Evolutionary conservation across 1,140 invertebrate genomes (phyloP).

Genomic region (Bradysia coprophila): DNA sequence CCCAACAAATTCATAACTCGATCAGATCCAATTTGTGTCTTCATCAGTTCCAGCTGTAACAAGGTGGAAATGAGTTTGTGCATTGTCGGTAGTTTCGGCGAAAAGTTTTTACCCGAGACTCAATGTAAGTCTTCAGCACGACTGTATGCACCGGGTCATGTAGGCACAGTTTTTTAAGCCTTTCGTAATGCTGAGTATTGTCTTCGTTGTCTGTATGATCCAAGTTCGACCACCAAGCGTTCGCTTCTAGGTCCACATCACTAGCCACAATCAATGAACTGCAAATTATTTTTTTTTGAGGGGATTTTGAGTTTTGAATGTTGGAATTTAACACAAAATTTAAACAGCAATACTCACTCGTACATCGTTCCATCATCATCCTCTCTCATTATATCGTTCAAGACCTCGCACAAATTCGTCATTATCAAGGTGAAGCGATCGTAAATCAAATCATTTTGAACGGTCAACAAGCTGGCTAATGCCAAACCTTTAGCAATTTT

Average conservation of each 20-base stretch:
- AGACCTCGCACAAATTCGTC: constrained; percentile 56
- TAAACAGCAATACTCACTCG: constrained; percentile 35
- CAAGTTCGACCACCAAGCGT: constrained; percentile 9
- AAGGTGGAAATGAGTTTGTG: constrained; percentile 8
- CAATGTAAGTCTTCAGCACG: constrained; percentile 43
- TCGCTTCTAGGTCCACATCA: constrained; percentile 16
- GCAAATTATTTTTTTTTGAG: constrained; percentile 1
- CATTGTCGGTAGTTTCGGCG: constrained; percentile 5
- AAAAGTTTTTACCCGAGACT: constrained; percentile 33
- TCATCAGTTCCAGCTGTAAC: constrained; percentile 40
- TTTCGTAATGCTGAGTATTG: constrained; percentile 23
- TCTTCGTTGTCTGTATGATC: constrained; percentile 17
- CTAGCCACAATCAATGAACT: constrained; percentile 19
- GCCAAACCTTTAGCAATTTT: constrained; percentile 59
- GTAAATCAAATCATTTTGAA: constrained; percentile 43
- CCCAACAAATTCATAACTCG: constrained; percentile 51
- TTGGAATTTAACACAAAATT: not conserved
- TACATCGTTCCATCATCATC: constrained; percentile 53
- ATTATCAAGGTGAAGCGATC: constrained; percentile 59
- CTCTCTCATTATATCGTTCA: constrained; percentile 67
- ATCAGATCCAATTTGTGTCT: constrained; percentile 39
- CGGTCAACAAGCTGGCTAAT: constrained; percentile 55
- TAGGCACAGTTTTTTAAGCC: constrained; percentile 35
- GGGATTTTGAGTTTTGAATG: too few relatives aligned
- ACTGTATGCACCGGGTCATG: constrained; percentile 52